These are phyloP conservation scores for Phyllotreta striolata DNA, from an alignment of 2,888 invertebrate species.

Conservation along the genomic window DNA sequence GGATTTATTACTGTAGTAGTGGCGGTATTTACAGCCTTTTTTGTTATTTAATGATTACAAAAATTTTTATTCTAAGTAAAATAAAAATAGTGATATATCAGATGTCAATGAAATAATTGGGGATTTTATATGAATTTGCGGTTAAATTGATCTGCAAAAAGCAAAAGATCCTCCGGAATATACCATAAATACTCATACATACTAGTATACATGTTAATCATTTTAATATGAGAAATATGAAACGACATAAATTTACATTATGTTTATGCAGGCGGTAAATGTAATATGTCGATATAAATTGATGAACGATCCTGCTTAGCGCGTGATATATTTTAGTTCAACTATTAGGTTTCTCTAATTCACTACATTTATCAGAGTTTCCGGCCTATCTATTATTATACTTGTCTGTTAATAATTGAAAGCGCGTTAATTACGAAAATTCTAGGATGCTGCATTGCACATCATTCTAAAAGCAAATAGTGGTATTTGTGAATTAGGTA, in stretches of 20 bases:
- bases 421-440: constrained; percentile 6
- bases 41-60: too few species aligned
- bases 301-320: constrained; percentile 46
- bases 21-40: not conserved
- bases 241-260: constrained; percentile 51
- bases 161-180: too few species aligned
- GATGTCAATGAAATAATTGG: too few species aligned
- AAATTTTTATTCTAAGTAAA: too few species aligned
- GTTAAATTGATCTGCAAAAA: too few species aligned
- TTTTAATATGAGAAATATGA: constrained; percentile 49
- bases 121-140: too few species aligned
- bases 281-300: constrained; percentile 54
- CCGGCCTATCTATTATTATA: constrained; percentile 17
- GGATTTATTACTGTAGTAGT: constrained; percentile 29
- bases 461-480: too few species aligned
- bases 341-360: constrained; percentile 35
- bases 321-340: constrained; percentile 45
- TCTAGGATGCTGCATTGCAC: too few species aligned
- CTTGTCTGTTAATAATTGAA: constrained; percentile 23
- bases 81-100: too few species aligned
- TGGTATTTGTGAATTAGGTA: too few species aligned
- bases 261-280: constrained; percentile 50
- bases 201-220: constrained; percentile 37
- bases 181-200: too few species aligned
- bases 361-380: constrained; percentile 27